A percentile compares a stretch with the other conserved stretches of the same genome.
phyloP scores from a whole-genome alignment of 2,797 vertebrate genomes.

The Emys orbicularis region DNA sequence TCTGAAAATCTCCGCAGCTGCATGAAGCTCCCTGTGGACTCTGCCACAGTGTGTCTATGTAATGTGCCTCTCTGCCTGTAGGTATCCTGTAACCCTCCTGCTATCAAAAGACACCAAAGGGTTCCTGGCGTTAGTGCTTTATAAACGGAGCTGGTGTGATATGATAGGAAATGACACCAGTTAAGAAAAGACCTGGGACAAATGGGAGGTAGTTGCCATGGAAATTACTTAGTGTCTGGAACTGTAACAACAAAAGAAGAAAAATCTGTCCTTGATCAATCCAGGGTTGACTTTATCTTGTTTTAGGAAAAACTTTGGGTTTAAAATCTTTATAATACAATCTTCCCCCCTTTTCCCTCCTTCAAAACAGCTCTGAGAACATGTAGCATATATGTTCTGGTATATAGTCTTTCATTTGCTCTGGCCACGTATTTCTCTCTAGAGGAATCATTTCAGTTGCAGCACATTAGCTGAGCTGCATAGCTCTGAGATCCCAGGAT shows the following conservation, averaged over 20 bases:
- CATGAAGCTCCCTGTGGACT: not conserved
- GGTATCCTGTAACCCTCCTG: not conserved
- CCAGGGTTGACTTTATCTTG: constrained; percentile 39
- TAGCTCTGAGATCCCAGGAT: constrained; percentile 42
- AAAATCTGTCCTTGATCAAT: constrained; percentile 66
- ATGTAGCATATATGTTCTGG: not conserved
- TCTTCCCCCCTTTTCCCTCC: not conserved
- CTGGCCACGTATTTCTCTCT: constrained; percentile 17
- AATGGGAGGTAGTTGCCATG: constrained; percentile 69
- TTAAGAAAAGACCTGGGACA: constrained; percentile 62
- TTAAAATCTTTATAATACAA: constrained; percentile 17
- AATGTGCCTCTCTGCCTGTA: not conserved
- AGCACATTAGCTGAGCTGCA: constrained; percentile 38
- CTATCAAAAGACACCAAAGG: not conserved
- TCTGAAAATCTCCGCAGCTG: not conserved
- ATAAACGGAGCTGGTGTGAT: constrained; percentile 1
- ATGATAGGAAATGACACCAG: constrained; percentile 46
- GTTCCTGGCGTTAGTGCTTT: not conserved
- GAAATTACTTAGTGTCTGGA: constrained; percentile 53
- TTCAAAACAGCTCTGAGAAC: constrained; percentile 39
- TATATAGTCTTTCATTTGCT: constrained; percentile 44
- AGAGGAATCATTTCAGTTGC: not conserved
- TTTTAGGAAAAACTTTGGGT: constrained; percentile 20
- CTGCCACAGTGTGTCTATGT: not conserved
- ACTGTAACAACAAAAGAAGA: constrained; percentile 50